These are phyloP conservation scores for Prenolepis imparis DNA, from an alignment of 2,888 invertebrate species.

Conservation along the genomic window DNA sequence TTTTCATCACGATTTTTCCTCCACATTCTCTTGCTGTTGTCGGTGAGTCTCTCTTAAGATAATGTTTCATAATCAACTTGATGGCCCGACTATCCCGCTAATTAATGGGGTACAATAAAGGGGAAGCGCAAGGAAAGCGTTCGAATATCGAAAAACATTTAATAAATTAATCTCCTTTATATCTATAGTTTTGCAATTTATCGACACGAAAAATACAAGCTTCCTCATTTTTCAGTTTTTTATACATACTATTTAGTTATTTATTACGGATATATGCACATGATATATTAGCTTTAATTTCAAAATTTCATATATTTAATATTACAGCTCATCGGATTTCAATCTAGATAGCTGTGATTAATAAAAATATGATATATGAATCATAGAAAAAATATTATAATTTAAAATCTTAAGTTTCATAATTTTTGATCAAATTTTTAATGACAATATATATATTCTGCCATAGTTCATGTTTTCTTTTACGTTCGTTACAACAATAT, in stretches of 20 bases:
- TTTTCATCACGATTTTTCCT: conserved; percentile 1
- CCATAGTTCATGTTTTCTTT: not conserved
- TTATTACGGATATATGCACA: not conserved
- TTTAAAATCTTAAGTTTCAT: not conserved
- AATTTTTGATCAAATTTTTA: not conserved
- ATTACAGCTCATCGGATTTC: not conserved
- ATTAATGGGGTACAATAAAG: not conserved
- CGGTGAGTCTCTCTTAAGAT: conserved; percentile 68
- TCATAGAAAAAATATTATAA: not conserved
- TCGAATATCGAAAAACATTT: not conserved
- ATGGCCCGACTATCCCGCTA: not conserved
- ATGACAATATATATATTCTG: not conserved
- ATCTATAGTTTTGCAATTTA: not conserved
- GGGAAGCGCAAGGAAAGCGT: not conserved
- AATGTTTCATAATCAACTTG: conserved; percentile 35
- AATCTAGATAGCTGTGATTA: not conserved
- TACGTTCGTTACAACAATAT: not conserved
- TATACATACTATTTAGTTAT: not conserved
- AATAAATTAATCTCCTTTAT: not conserved
- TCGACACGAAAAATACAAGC: not conserved
- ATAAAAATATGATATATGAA: not conserved
- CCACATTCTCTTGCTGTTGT: not conserved
- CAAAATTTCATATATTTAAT: not conserved
- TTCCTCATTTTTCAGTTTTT: not conserved
- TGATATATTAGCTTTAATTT: conserved; percentile 6